These are phyloP conservation scores for Adrianichthys oophorus DNA, from an alignment of 2,797 vertebrate species.

Conservation along the genomic window DNA sequence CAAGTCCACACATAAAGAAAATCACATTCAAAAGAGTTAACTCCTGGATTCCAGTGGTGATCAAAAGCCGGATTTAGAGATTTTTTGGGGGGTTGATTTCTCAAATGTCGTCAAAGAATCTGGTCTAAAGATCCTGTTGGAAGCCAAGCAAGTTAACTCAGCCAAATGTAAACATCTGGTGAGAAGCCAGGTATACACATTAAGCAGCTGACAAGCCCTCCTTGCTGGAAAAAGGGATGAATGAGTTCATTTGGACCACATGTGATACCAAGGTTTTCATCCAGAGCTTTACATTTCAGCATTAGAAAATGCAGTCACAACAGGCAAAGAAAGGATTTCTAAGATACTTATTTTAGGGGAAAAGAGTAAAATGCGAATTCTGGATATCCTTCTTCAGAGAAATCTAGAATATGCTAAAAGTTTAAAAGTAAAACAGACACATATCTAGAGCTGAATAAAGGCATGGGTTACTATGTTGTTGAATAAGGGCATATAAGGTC, in stretches of 20 bases:
- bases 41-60: slow-evolving; percentile 59
- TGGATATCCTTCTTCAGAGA: slow-evolving; percentile 80
- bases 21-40: slow-evolving; percentile 71
- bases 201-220: slow-evolving; percentile 45
- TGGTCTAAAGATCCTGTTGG: slow-evolving; percentile 40
- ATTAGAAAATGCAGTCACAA: slow-evolving; percentile 61
- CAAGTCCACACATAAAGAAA: slow-evolving; percentile 46
- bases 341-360: slow-evolving; percentile 76
- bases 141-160: slow-evolving; percentile 77
- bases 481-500: slow-evolving; percentile 72
- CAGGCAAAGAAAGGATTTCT: slow-evolving; percentile 76
- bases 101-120: slow-evolving; percentile 4
- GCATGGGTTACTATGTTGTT: slow-evolving; percentile 71
- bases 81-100: slow-evolving; percentile 14
- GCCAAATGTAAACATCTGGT: slow-evolving; percentile 73
- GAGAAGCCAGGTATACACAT: slow-evolving; percentile 71
- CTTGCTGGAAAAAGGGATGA: slow-evolving; percentile 46
- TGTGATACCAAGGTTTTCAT: slow-evolving; percentile 67
- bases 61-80: slow-evolving; percentile 17
- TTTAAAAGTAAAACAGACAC: slow-evolving; percentile 78
- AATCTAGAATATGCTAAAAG: slow-evolving; percentile 79
- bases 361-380: slow-evolving; percentile 75
- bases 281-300: slow-evolving; percentile 64
- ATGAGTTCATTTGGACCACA: slow-evolving; percentile 57
- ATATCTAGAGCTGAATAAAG: slow-evolving; percentile 73